Evolutionary conservation across 2,888 invertebrate genomes (phyloP), one percentile per base, ranked within the genome.

Genomic region (Mesodorylaimus sp.): DNA sequence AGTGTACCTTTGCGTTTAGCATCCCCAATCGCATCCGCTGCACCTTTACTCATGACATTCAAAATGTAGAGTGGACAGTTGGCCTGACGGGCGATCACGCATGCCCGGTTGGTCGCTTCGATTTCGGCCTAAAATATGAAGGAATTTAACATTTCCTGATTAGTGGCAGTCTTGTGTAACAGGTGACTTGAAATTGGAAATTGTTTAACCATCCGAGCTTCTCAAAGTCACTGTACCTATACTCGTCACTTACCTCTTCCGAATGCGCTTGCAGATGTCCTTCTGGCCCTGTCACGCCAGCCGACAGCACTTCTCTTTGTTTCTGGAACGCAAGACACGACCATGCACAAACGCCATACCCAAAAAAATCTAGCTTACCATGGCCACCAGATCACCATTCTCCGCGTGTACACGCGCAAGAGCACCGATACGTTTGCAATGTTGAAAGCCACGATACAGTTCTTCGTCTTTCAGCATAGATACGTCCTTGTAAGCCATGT

Each of bases 391-490:
- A 64, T 83, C 77, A 0, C 95, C 97, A 68, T 97, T 97, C 70
- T 97, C 97, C 0, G 95, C 95, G 70, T 97, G 97, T 0, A 97
- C 88, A 74, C 77, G 78, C 2, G 91, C 85, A 44, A 97, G 67
- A 3, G 86, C 91, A 3, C 48, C 48, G 19, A 48, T 19, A 16
- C 19, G 7, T 26, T 79, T 78, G 67, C 89, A 87, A 16, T 77
- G 73, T 59, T 84, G 82, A 63, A 95, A 83, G 1, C 80, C 79
- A 59, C 80, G 78, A 62, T 86, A 82, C 52, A 95, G 72, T 56
- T 91, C 84, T n/a, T 80, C 76, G 67, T 97, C 95, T 52, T 79
- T 76, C 50, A 97, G 72, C 83, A 89, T 88, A 70, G 83, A 84
- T 2, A 79, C 69, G 56, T 81, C 85, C 61, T 81, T 82, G 70